phyloP scores from a whole-genome alignment of 1,140 invertebrate species.

The Lasaia peninsularis region DNA sequence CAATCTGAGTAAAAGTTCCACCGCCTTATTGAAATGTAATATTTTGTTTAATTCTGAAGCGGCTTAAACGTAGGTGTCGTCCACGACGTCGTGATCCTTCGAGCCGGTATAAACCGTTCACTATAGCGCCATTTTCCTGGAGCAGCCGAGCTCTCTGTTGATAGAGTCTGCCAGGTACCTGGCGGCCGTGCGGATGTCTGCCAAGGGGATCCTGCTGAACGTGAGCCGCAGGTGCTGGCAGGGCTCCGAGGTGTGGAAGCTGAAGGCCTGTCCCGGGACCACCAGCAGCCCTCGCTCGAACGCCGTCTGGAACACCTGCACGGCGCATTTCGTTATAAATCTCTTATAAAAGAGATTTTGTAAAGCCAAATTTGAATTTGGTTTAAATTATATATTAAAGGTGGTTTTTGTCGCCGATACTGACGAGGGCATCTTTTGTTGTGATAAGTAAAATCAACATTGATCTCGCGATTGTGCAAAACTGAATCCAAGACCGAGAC shows the following conservation, averaged over 20 bases:
- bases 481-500: too few species aligned
- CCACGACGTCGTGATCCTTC: too few species aligned
- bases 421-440: too few species aligned
- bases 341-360: not conserved
- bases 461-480: too few species aligned
- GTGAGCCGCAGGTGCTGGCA: conserved; percentile 83
- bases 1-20: too few species aligned
- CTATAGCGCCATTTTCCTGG: conserved; percentile 14
- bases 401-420: too few species aligned
- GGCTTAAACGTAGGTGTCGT: too few species aligned
- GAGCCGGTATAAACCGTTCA: not conserved
- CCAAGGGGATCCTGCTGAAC: conserved; percentile 80
- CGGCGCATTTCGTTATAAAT: not conserved
- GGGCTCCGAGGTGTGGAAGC: conserved; percentile 77
- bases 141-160: conserved; percentile 53
- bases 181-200: conserved; percentile 80
- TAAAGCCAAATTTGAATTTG: not conserved
- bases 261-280: conserved; percentile 84
- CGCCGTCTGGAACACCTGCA: conserved; percentile 54
- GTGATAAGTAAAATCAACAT: too few species aligned
- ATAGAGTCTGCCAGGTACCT: conserved; percentile 66
- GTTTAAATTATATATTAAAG: too few species aligned
- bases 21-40: too few species aligned
- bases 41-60: too few species aligned
- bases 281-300: conserved; percentile 80